Base-by-base conservation (phyloP, 2,113 vertebrate species). In the Thalassarche chlororhynchos region DNA sequence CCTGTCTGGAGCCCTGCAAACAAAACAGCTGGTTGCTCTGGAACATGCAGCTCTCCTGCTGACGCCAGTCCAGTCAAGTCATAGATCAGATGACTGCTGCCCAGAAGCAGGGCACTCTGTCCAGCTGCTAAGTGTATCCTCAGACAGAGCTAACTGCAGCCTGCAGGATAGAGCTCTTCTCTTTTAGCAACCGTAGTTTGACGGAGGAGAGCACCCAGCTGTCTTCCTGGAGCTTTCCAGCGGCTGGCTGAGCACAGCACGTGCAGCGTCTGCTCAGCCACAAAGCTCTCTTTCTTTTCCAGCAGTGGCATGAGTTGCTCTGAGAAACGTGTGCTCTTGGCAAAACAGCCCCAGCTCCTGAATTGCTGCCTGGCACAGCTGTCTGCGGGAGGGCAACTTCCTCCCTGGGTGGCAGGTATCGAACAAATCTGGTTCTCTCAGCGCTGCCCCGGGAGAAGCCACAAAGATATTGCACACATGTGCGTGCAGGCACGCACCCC, bases 1-100 rank as follows among this genome's bases (percentile, higher is more conserved):
- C 64, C 79, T 40, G 83, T 80, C 90, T 90, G 87, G 84, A 83
- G 91, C 66, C 91, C 88, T 70, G 87, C 87, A 85, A 80, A 76
- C 62, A 49, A 49, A 71, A 21, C 82, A 60, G 93, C 69, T 25
- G 71, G 57, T 44, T 70, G 77, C 89, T 60, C 57, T 21, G 72
- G 81, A 83, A 57, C 77, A 18, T 2, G 34, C 74, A 6, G 78
- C 86, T 80, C 74, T 84, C 57, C 87, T 7, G 72, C 90, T 87
- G 93, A 87, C 38, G 32, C 90, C 90, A 66, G 66, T 5, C 68
- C 58, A 9, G 95, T 17, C 74, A n/a, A 62, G 87, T 46, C 93
- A 51, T 7, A 42, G 74, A 72, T 80, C 78, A 72, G 87, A 94
- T 55, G 87, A 55, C 77, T 47, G 82, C 93, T 87, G 91, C 85